These are phyloP conservation scores for Volucella bombylans DNA, from an alignment of 2,888 invertebrate genomes.

Conservation along the genomic window DNA sequence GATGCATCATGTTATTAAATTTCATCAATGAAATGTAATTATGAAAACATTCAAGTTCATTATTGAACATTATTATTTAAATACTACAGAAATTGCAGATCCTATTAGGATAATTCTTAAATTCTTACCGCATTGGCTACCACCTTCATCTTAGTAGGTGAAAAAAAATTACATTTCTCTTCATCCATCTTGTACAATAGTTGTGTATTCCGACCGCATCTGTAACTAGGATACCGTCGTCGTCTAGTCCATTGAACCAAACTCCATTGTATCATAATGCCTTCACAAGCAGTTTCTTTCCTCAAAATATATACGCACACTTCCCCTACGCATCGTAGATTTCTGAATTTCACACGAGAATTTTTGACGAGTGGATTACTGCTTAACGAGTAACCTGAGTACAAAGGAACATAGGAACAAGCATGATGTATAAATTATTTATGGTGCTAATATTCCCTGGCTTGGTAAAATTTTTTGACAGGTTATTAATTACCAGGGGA, in stretches of 20 bases:
- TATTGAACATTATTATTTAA: constrained; percentile 71
- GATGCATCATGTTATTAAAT: constrained; percentile 44
- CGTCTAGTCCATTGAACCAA: constrained; percentile 59
- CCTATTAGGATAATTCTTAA: constrained; percentile 64
- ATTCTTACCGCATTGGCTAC: constrained; percentile 43
- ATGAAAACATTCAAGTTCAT: constrained; percentile 60
- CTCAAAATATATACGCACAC: neutral
- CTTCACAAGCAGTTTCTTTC: constrained; percentile 50
- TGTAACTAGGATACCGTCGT: constrained; percentile 5
- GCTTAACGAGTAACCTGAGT: constrained; percentile 27
- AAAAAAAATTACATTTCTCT: constrained; percentile 40
- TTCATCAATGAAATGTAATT: constrained; percentile 61
- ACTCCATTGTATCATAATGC: constrained; percentile 32
- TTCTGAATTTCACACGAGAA: constrained; percentile 18
- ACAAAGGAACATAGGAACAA: neutral
- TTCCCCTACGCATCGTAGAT: constrained; percentile 32
- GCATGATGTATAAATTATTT: constrained; percentile 37
- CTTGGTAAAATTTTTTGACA: constrained; percentile 30
- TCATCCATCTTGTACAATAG: constrained; percentile 23
- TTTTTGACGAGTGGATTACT: constrained; percentile 41
- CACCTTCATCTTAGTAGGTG: neutral
- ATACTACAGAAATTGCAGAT: constrained; percentile 64
- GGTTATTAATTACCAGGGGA: constrained; percentile 33
- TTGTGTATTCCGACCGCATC: constrained; percentile 61
- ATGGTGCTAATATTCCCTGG: constrained; percentile 7